phyloP scores from a whole-genome alignment of 2,113 vertebrate species.

The Chaetura pelagica region DNA sequence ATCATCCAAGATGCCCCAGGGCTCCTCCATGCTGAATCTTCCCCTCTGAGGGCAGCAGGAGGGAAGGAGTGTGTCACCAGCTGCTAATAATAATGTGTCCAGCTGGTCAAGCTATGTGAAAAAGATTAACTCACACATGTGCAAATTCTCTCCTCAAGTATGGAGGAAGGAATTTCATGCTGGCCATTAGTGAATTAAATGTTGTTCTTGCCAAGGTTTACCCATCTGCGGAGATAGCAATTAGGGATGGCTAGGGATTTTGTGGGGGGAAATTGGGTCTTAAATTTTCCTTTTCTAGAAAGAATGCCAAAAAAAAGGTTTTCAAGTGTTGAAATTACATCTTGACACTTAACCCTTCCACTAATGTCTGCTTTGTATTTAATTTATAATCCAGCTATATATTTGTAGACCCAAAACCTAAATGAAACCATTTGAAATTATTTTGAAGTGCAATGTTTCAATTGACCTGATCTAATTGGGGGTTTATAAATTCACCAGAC shows the following conservation, averaged over 20 bases:
- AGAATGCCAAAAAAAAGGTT: background rate
- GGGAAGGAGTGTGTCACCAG: background rate
- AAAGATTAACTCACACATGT: background rate
- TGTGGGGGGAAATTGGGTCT: background rate
- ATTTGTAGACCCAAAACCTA: slow-evolving; percentile 20
- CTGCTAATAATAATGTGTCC: background rate
- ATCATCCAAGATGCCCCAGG: background rate
- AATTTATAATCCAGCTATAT: slow-evolving; percentile 19
- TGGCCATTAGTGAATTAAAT: background rate
- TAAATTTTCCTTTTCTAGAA: background rate
- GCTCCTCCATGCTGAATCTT: background rate
- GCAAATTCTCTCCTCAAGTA: background rate
- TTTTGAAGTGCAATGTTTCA: slow-evolving; percentile 52
- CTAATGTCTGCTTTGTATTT: slow-evolving; percentile 42
- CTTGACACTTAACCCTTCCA: slow-evolving; percentile 35
- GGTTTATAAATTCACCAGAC: slow-evolving; percentile 56
- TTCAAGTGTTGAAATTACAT: slow-evolving; percentile 48
- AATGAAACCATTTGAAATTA: slow-evolving; percentile 47
- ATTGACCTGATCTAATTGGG: slow-evolving; percentile 64
- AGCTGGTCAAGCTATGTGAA: background rate
- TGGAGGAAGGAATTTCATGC: background rate
- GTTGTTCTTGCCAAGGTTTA: background rate
- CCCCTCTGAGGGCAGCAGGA: background rate
- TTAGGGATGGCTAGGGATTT: background rate
- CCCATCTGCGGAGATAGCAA: background rate